These are phyloP conservation scores for Thaleichthys pacificus DNA, from an alignment of 2,797 vertebrate genomes.

Conservation along the genomic window DNA sequence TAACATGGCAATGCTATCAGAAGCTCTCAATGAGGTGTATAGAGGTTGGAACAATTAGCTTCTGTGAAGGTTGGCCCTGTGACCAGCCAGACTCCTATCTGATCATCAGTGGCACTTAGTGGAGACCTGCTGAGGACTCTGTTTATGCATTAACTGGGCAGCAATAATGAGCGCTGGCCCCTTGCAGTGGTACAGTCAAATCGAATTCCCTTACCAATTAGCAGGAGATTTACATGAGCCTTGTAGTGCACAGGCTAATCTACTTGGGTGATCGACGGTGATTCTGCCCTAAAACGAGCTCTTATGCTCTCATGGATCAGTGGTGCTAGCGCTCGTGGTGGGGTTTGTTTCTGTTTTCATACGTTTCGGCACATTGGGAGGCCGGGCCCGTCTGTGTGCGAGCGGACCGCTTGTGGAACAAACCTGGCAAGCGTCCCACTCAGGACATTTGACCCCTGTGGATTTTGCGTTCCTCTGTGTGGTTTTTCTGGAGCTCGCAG, in stretches of 20 bases:
- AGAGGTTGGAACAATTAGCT: conserved; percentile 51
- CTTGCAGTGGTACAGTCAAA: conserved; percentile 70
- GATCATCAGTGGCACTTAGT: conserved; percentile 67
- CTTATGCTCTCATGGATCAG: conserved; percentile 66
- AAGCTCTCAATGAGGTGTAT: conserved; percentile 38
- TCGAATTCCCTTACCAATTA: conserved; percentile 76
- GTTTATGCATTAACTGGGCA: conserved; percentile 70
- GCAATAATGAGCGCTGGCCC: conserved; percentile 66
- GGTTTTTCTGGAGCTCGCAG: conserved; percentile 73
- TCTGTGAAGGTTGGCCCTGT: conserved; percentile 41
- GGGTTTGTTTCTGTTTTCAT: conserved; percentile 77
- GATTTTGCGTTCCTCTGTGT: conserved; percentile 76
- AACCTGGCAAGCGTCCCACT: conserved; percentile 73
- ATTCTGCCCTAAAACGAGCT: conserved; percentile 66
- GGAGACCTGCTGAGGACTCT: conserved; percentile 63
- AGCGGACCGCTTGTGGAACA: conserved; percentile 59
- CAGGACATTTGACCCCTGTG: conserved; percentile 79
- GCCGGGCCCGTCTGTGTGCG: conserved; percentile 49
- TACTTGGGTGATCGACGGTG: conserved; percentile 66
- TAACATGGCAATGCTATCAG: conserved; percentile 28
- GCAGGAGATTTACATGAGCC: conserved; percentile 71
- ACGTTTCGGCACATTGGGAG: conserved; percentile 59
- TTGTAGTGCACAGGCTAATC: conserved; percentile 65
- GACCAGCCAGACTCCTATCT: conserved; percentile 57
- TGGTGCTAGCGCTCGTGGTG: conserved; percentile 60